These are phyloP conservation scores for Paratrypauchen microcephalus DNA, from an alignment of 2,797 vertebrate species.

Conservation along the genomic window DNA sequence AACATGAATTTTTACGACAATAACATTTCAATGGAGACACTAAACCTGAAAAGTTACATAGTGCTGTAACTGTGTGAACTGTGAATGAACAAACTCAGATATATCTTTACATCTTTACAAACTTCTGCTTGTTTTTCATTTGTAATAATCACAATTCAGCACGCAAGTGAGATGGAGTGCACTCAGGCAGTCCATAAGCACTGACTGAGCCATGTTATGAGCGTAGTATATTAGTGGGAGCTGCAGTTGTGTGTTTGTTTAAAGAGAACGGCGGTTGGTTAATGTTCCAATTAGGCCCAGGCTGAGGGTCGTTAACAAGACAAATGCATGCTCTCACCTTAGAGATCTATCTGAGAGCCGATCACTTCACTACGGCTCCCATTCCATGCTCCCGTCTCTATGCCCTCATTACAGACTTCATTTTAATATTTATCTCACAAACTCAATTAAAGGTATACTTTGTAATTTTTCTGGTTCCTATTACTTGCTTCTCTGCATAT, in stretches of 20 bases:
- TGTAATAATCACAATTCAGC: not conserved
- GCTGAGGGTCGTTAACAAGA: conserved; percentile 69
- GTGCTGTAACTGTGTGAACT: not conserved
- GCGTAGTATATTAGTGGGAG: conserved; percentile 13
- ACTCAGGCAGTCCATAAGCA: not conserved
- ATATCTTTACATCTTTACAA: not conserved
- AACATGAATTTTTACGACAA: too few species aligned
- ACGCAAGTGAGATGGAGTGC: not conserved
- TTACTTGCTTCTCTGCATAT: too few species aligned
- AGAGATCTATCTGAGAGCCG: conserved; percentile 32
- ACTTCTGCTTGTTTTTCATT: not conserved
- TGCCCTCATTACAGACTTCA: not conserved
- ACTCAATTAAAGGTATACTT: not conserved
- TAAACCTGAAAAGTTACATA: not conserved
- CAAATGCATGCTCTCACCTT: conserved; percentile 57
- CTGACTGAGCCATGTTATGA: not conserved
- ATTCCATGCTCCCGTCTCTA: conserved; percentile 7
- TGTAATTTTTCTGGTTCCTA: too few species aligned
- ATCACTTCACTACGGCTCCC: conserved; percentile 12
- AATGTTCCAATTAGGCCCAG: conserved; percentile 69
- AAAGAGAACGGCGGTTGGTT: conserved; percentile 67
- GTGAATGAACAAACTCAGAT: not conserved
- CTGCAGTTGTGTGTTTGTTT: conserved; percentile 52
- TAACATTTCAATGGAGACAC: not conserved
- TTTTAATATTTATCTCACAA: not conserved